Conservation (phyloP, 2,113 vertebrate species). For the Equus quagga region DNA sequence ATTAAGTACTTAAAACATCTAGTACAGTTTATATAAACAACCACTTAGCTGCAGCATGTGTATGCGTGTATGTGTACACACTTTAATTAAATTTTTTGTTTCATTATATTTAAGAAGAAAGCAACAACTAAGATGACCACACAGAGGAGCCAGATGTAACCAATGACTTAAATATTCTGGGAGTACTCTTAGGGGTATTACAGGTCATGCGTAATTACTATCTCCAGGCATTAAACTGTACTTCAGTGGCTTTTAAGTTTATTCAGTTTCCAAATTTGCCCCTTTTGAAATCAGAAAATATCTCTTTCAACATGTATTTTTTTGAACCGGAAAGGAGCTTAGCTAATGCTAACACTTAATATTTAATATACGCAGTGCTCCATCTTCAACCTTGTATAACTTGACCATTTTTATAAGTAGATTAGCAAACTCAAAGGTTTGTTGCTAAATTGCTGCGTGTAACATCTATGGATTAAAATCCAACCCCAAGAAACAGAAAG, state of each 20-base stretch:
- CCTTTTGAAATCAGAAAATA: conserved; percentile 22
- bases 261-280: conserved; percentile 39
- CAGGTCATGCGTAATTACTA: conserved; percentile 26
- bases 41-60: conserved; percentile 5
- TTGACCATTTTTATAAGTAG: conserved; percentile 20
- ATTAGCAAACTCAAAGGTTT: conserved; percentile 3
- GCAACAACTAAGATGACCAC: conserved; percentile 3
- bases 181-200: background rate
- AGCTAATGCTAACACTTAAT: conserved; percentile 21
- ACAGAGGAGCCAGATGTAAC: conserved; percentile 30
- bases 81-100: conserved; percentile 66
- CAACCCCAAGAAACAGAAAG: background rate
- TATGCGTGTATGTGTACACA: background rate
- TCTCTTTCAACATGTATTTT: background rate
- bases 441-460: background rate
- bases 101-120: conserved; percentile 58
- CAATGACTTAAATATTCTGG: conserved; percentile 42
- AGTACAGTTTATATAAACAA: conserved; percentile 67
- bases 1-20: conserved; percentile 74
- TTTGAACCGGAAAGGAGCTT: background rate
- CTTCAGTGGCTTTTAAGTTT: background rate
- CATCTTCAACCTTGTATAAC: background rate
- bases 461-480: conserved; percentile 21
- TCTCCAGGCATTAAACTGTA: background rate
- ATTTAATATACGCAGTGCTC: background rate